Evolutionary conservation across 2,113 vertebrate genomes (phyloP), one percentile per base, ranked within the genome.

Genomic region (Phyllostomus discolor): DNA sequence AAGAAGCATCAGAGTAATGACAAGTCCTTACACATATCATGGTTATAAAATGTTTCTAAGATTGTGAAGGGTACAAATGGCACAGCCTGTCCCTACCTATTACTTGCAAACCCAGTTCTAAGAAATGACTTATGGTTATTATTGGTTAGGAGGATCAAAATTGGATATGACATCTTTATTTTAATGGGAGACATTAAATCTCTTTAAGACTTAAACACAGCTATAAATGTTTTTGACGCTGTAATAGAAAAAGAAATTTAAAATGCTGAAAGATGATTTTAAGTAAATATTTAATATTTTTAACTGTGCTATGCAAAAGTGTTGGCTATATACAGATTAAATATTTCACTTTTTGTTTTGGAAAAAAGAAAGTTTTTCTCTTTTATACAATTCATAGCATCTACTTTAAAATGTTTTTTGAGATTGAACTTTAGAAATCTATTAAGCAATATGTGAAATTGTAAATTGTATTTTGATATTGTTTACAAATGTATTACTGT

Each of bases 401-500:
- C 62, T 69, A 81, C 17, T 93, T 93, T 62, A 73, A 92, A 88
- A 35, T 87, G 6, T 33, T 38, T 84, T 93, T 54, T 93, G 22
- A 54, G 35, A 64, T 92, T 87, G 66, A 90, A 83, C 59, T 91
- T 95, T 88, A 43, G 59, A 85, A 70, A 24, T 69, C 59, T 83
- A 35, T 76, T 64, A 57, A 87, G 50, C 26, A 62, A 35, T 83
- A 59, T 35, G 3, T 85, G 38, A 85, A 88, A 80, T 57, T 93
- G 11, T 76, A 88, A 90, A n/a, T 95, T 95, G n/a, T 91, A 95
- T 93, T 94, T 96, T 95, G 48, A 54, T 88, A 90, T n/a, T 43
- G 6, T 70, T 91, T 26, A 88, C 88, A 85, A 89, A 67, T 76
- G 14, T 75, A 81, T 85, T 84, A 59, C 11, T 89, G 0, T 82